A percentile compares a stretch with the other conserved stretches of the same genome.
These are phyloP conservation scores for Lutraria rhynchaena DNA, from an alignment of 1,140 invertebrate genomes.

Conservation along the genomic window DNA sequence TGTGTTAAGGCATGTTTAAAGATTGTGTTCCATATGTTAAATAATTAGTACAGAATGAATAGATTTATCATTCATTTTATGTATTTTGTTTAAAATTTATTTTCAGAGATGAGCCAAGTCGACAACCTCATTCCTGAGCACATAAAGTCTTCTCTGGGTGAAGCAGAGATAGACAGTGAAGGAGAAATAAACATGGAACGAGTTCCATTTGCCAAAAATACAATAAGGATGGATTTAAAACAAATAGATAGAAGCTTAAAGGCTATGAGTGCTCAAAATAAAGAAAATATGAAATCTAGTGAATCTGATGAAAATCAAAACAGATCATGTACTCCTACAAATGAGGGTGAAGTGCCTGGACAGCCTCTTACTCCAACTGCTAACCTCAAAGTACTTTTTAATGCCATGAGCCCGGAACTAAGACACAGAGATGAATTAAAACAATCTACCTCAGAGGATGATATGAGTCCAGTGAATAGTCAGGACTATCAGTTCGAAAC, in stretches of 20 bases:
- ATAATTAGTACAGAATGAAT: no score
- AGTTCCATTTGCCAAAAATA: conserved; percentile 56
- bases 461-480: conserved; percentile 23
- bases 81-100: neutral
- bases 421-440: conserved; percentile 70
- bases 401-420: conserved; percentile 81
- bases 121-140: conserved; percentile 55
- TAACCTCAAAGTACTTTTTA: conserved; percentile 81
- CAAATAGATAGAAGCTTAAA: conserved; percentile 56
- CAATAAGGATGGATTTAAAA: conserved; percentile 53
- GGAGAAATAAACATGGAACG: conserved; percentile 56
- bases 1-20: no score
- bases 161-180: conserved; percentile 52
- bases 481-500: conserved; percentile 57
- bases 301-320: conserved; percentile 58
- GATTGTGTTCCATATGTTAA: no score
- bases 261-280: conserved; percentile 55
- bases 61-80: no score
- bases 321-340: conserved; percentile 53
- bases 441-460: conserved; percentile 59
- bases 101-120: conserved; percentile 57
- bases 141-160: conserved; percentile 48
- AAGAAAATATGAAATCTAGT: conserved; percentile 48
- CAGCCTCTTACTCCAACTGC: conserved; percentile 80
- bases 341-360: conserved; percentile 58